Evolutionary conservation across 2,888 invertebrate genomes (phyloP).

Genomic region (Sialis fuliginosa): DNA sequence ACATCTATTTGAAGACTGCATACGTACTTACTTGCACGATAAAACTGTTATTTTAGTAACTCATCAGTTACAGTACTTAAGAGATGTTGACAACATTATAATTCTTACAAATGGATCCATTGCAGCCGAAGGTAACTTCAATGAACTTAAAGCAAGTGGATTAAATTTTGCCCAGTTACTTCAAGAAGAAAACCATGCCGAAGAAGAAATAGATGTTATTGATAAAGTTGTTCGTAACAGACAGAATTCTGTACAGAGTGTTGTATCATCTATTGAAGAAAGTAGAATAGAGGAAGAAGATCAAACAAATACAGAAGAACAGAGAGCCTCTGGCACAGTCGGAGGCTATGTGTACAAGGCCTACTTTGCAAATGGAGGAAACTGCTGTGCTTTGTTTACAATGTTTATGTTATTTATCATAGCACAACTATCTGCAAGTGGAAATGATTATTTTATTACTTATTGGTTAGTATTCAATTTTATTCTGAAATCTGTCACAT

Average conservation of each 20-base stretch:
- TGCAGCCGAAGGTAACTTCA: conserved; percentile 49
- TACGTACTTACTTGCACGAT: conserved; percentile 42
- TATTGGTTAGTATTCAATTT: conserved; percentile 38
- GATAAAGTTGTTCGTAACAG: conserved; percentile 17
- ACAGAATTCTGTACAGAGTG: conserved; percentile 36
- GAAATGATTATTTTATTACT: conserved; percentile 61
- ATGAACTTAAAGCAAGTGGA: conserved; percentile 51
- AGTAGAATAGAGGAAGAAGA: conserved; percentile 22
- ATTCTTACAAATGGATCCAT: conserved; percentile 37
- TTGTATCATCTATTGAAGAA: conserved; percentile 25
- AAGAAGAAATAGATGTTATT: conserved; percentile 24
- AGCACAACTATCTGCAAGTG: conserved; percentile 52
- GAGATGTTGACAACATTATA: conserved; percentile 38
- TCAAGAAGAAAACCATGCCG: conserved; percentile 23
- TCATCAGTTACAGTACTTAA: conserved; percentile 52
- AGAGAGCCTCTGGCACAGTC: conserved; percentile 37
- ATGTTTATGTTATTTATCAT: conserved; percentile 43
- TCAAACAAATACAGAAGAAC: conserved; percentile 31
- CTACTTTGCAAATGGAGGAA: conserved; percentile 56
- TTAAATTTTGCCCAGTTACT: conserved; percentile 61
- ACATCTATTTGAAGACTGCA: conserved; percentile 71
- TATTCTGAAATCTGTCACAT: too few relatives aligned
- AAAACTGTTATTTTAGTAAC: conserved; percentile 63
- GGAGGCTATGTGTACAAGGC: conserved; percentile 35
- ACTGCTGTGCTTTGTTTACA: conserved; percentile 35